These are phyloP conservation scores for Crocodylus rhombifer DNA, from an alignment of 2,797 vertebrate genomes.

Conservation along the genomic window DNA sequence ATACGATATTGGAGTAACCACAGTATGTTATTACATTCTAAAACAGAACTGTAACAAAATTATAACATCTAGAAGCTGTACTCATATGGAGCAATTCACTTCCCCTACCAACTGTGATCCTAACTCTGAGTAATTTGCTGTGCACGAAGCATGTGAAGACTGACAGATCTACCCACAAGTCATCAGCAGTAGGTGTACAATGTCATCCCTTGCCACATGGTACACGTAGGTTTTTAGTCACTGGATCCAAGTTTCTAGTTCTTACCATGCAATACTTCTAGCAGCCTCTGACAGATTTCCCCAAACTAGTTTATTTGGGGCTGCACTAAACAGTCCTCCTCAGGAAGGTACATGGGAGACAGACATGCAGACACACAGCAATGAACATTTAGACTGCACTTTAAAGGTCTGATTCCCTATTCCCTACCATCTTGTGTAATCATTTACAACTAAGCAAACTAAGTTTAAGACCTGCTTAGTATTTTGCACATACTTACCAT, in stretches of 20 bases:
- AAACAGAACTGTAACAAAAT: background rate
- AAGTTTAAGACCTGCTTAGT: background rate
- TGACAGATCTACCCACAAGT: background rate
- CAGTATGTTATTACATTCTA: background rate
- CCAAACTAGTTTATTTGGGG: background rate
- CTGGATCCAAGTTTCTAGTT: conserved; percentile 23
- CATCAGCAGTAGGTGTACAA: background rate
- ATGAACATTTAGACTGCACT: background rate
- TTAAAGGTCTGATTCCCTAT: background rate
- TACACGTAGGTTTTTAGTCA: background rate
- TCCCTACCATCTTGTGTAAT: background rate
- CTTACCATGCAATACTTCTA: background rate
- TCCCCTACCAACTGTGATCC: conserved; percentile 10
- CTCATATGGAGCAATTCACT: background rate
- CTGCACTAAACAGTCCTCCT: conserved; percentile 4
- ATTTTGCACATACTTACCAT: background rate
- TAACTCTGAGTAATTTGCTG: background rate
- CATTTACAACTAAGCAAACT: background rate
- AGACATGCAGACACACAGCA: background rate
- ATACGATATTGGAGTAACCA: conserved; percentile 42
- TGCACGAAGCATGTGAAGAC: background rate
- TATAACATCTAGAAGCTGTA: conserved; percentile 37
- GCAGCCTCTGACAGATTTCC: conserved; percentile 17
- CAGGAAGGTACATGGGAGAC: conserved; percentile 7
- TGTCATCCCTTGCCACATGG: background rate